phyloP scores from a whole-genome alignment of 2,797 vertebrate species.

The Acipenser oxyrinchus region DNA sequence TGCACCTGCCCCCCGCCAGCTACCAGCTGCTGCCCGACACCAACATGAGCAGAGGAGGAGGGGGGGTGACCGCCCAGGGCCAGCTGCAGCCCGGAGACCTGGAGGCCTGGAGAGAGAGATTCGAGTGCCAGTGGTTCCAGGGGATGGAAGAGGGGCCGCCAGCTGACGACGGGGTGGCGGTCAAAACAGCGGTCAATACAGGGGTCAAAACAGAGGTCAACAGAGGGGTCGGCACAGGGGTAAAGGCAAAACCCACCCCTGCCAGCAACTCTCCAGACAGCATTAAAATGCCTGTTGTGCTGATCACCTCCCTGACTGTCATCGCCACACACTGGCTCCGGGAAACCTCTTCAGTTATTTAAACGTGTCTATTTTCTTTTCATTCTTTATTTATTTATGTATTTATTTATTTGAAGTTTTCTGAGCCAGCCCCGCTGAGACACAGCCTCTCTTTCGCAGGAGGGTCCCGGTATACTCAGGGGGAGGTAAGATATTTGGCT shows the following conservation, averaged over 20 bases:
- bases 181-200: conserved; percentile 23
- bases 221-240: conserved; percentile 13
- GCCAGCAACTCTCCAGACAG: conserved; percentile 26
- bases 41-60: conserved; percentile 13
- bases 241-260: conserved; percentile 26
- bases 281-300: conserved; percentile 15
- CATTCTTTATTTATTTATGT: too few species aligned
- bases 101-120: conserved; percentile 60
- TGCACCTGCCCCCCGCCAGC: conserved; percentile 51
- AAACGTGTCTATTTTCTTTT: too few species aligned
- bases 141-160: conserved; percentile 41
- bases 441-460: too few species aligned
- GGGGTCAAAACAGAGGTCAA: background rate
- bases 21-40: conserved; percentile 36
- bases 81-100: conserved; percentile 35
- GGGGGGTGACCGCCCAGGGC: conserved; percentile 41
- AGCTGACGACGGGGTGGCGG: conserved; percentile 46
- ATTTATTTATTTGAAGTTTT: too few species aligned
- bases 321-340: background rate
- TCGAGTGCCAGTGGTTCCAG: conserved; percentile 67
- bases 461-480: too few species aligned
- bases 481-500: too few species aligned
- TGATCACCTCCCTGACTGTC: conserved; percentile 6
- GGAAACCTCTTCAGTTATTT: too few species aligned
- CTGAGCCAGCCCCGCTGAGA: too few species aligned